A percentile compares a stretch with the other conserved stretches of the same genome.
Evolutionary conservation across 2,113 vertebrate species (phyloP).

Genomic region (Orcinus orca): DNA sequence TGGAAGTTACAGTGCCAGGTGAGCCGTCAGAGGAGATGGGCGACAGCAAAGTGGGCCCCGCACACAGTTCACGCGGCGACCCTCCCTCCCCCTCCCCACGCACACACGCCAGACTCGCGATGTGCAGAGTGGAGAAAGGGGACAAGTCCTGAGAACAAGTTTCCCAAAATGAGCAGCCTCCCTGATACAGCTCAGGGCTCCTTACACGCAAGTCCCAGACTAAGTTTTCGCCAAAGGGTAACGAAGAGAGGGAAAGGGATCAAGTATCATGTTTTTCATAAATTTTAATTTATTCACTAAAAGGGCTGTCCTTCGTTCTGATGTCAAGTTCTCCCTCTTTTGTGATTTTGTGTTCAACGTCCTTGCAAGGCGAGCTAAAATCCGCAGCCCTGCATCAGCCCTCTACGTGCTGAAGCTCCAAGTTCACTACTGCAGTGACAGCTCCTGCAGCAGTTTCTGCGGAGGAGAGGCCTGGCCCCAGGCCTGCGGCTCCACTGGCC

Average conservation of each 20-base stretch:
- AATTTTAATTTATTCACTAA: not conserved
- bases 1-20: not conserved
- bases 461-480: not conserved
- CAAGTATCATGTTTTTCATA: not conserved
- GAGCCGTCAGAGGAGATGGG: not conserved
- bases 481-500: not conserved
- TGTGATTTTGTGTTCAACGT: not conserved
- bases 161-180: not conserved
- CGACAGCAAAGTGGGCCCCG: too few relatives aligned
- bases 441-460: not conserved
- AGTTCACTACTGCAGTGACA: not conserved
- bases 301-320: not conserved
- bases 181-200: not conserved
- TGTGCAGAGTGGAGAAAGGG: not conserved
- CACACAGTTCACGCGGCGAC: too few relatives aligned
- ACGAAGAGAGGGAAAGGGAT: not conserved
- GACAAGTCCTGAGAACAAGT: not conserved
- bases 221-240: not conserved
- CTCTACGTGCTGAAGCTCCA: not conserved
- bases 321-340: not conserved
- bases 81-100: not conserved
- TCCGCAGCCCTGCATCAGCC: not conserved
- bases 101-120: not conserved
- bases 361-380: not conserved
- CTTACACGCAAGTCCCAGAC: not conserved